Percentiles rank a stretch among this genome's conserved stretches.
Conservation (phyloP, 2,113 vertebrate genomes). For the Dromas ardeola region DNA sequence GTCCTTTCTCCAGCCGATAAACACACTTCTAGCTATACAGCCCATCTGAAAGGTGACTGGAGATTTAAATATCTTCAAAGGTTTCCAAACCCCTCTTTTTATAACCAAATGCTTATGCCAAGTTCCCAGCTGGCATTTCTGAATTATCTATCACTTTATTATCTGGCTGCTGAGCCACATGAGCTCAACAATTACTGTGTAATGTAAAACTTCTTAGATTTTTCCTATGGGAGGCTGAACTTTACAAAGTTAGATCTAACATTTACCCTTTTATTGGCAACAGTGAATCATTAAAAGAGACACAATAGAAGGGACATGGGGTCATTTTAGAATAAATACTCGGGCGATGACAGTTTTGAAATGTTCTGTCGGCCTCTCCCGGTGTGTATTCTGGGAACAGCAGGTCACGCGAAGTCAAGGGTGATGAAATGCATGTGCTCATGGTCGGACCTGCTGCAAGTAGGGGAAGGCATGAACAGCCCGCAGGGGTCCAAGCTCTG, state of each 20-base stretch:
- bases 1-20: conserved; percentile 4
- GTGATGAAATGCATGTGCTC: not conserved
- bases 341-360: not conserved
- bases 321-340: not conserved
- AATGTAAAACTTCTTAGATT: not conserved
- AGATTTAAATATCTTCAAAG: conserved; percentile 31
- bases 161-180: not conserved
- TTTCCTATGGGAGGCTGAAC: not conserved
- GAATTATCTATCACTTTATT: not conserved
- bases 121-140: not conserved
- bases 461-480: not conserved
- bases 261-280: conserved; percentile 4
- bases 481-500: not conserved
- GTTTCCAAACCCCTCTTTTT: not conserved
- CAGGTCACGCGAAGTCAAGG: not conserved
- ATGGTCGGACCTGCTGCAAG: not conserved
- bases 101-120: not conserved
- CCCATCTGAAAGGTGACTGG: conserved; percentile 28
- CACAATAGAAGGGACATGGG: not conserved
- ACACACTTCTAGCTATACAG: conserved; percentile 9
- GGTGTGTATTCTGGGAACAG: not conserved
- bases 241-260: not conserved
- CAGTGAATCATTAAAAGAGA: not conserved
- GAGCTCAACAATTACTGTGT: not conserved
- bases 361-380: not conserved